These are phyloP conservation scores for Monoplex corrugatus DNA, from an alignment of 2,888 invertebrate genomes.

Conservation along the genomic window DNA sequence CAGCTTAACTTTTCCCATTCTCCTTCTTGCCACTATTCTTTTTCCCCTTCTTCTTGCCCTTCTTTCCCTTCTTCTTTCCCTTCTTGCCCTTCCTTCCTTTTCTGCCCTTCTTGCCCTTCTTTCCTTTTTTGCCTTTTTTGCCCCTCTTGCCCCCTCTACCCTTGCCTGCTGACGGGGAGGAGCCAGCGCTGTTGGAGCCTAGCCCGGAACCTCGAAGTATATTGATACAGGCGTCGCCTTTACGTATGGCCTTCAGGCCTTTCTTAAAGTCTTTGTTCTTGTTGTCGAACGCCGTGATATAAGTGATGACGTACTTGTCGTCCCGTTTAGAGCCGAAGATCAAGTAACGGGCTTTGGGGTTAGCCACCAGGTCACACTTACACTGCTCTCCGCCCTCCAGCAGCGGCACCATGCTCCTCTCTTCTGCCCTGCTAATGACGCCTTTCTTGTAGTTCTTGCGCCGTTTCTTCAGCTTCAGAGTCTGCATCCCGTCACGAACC, in stretches of 20 bases:
- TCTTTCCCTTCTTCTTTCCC: slow-evolving; percentile 42
- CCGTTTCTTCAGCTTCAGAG: slow-evolving; percentile 59
- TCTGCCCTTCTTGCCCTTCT: slow-evolving; percentile 47
- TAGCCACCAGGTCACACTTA: slow-evolving; percentile 58
- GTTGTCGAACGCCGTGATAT: slow-evolving; percentile 59
- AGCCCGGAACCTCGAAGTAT: slow-evolving; percentile 48
- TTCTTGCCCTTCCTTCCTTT: slow-evolving; percentile 43
- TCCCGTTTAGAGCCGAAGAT: slow-evolving; percentile 62
- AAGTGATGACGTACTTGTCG: slow-evolving; percentile 59
- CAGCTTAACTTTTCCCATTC: neutral
- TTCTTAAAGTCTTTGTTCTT: slow-evolving; percentile 60
- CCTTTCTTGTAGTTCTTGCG: slow-evolving; percentile 61
- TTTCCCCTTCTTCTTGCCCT: slow-evolving; percentile 45
- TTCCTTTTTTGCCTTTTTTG: slow-evolving; percentile 23
- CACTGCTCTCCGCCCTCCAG: slow-evolving; percentile 60
- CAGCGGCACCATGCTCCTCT: slow-evolving; percentile 53
- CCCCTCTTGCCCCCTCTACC: slow-evolving; percentile 19
- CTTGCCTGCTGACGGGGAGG: neutral
- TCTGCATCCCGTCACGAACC: slow-evolving; percentile 47
- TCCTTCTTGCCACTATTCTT: neutral
- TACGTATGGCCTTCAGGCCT: slow-evolving; percentile 62
- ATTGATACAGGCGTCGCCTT: slow-evolving; percentile 61
- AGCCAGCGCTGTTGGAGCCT: neutral
- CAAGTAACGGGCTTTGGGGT: slow-evolving; percentile 56
- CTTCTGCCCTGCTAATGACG: slow-evolving; percentile 53